A percentile compares a stretch with the other conserved stretches of the same genome.
These are phyloP conservation scores for Polydrusus cervinus DNA, from an alignment of 2,888 invertebrate genomes.

Conservation along the genomic window DNA sequence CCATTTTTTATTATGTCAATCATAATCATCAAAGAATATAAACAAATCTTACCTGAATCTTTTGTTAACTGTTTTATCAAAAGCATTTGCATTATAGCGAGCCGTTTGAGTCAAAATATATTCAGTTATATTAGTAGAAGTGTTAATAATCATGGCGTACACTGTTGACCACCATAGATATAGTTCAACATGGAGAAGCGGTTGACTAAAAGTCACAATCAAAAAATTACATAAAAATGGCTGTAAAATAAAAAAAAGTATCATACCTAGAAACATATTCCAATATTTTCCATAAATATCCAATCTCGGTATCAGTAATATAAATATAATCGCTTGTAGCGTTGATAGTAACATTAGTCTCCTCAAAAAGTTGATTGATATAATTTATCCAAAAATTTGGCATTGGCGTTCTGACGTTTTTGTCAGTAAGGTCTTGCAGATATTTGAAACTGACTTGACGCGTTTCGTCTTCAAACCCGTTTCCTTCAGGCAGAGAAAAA, in stretches of 20 bases:
- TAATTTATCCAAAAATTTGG: conserved; percentile 80
- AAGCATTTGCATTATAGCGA: conserved; percentile 53
- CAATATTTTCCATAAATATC: conserved; percentile 78
- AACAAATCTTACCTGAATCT: conserved; percentile 62
- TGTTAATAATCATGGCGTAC: conserved; percentile 80
- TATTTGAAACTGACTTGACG: conserved; percentile 69
- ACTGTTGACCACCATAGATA: conserved; percentile 81
- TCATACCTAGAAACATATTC: conserved; percentile 68
- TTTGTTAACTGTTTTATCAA: conserved; percentile 38
- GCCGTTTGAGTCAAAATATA: conserved; percentile 64
- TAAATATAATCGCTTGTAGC: conserved; percentile 67
- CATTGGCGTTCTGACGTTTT: conserved; percentile 72
- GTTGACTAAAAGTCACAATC: conserved; percentile 29
- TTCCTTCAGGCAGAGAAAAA: conserved; percentile 70
- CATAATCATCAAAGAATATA: neutral
- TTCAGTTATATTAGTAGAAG: conserved; percentile 77
- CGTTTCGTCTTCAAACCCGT: conserved; percentile 55
- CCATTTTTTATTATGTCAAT: too few species aligned
- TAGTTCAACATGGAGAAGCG: conserved; percentile 73
- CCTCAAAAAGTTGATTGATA: conserved; percentile 77
- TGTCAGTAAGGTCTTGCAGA: conserved; percentile 79
- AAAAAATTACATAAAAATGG: neutral
- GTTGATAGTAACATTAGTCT: conserved; percentile 73
- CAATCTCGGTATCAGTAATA: conserved; percentile 76
- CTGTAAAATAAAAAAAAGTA: too few species aligned